phyloP scores from a whole-genome alignment of 2,888 invertebrate species.

The Pilophorus perplexus region DNA sequence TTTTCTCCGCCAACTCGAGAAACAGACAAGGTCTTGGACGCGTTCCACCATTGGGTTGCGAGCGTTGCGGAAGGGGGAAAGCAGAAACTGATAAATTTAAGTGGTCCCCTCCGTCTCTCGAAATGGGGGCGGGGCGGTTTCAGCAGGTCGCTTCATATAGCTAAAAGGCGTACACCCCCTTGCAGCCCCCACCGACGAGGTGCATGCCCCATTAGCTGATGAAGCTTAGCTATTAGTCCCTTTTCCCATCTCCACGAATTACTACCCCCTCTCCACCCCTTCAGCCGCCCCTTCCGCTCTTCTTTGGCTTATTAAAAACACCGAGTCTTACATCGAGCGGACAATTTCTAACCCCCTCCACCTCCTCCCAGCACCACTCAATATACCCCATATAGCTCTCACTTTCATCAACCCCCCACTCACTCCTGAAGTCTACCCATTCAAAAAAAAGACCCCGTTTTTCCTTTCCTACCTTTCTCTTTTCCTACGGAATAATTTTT shows the following conservation, averaged over 20 bases:
- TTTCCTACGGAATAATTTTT: neutral
- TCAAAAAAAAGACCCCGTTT: constrained; percentile 10
- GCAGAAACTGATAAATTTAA: constrained; percentile 35
- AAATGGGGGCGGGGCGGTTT: constrained; percentile 3
- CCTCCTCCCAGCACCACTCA: too few relatives aligned
- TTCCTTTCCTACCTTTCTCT: neutral
- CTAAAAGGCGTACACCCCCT: constrained; percentile 18
- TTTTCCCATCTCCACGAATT: constrained; percentile 37
- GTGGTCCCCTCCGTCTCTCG: constrained; percentile 4
- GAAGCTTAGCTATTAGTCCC: constrained; percentile 32
- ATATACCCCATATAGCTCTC: constrained; percentile 20
- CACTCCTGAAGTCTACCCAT: neutral
- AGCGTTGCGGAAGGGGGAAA: neutral
- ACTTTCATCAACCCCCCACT: constrained; percentile 15
- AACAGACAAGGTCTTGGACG: neutral
- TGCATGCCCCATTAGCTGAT: constrained; percentile 36
- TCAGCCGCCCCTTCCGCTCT: too few relatives aligned
- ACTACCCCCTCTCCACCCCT: constrained; percentile 19
- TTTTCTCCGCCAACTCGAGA: neutral
- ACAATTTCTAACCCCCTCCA: constrained; percentile 31
- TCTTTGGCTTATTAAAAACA: constrained; percentile 37
- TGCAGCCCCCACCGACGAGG: neutral
- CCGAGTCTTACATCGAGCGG: constrained; percentile 35
- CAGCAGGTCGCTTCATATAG: too few relatives aligned
- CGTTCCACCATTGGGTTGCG: neutral